phyloP scores from a whole-genome alignment of 2,113 vertebrate species.

The Dicrurus megarhynchus region DNA sequence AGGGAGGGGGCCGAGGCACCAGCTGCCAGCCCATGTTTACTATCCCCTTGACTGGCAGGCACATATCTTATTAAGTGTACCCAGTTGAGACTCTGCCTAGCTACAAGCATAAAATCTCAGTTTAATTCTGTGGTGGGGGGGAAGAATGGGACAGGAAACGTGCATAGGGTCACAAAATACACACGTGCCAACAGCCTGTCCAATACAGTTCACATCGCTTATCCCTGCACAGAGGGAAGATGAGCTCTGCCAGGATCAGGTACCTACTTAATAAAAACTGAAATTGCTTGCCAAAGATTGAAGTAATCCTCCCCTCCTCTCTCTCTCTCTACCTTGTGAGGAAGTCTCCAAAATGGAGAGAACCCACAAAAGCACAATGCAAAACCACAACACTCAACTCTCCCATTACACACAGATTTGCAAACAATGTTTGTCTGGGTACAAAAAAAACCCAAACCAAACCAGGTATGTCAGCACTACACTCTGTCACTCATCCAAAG shows the following conservation, averaged over 20 bases:
- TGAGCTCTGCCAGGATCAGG: background rate
- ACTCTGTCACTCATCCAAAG: background rate
- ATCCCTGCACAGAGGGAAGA: background rate
- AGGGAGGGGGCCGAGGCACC: background rate
- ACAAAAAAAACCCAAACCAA: background rate
- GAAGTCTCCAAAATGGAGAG: background rate
- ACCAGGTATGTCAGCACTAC: background rate
- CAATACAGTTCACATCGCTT: background rate
- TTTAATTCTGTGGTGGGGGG: background rate
- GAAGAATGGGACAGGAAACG: accelerated
- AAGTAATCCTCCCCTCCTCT: background rate
- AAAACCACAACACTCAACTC: slow-evolving; percentile 4
- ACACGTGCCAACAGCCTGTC: background rate
- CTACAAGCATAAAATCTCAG: background rate
- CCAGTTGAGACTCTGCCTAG: background rate
- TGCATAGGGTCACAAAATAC: accelerated
- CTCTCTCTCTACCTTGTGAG: background rate
- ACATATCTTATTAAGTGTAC: background rate
- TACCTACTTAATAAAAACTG: background rate
- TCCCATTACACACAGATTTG: background rate
- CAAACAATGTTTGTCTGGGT: background rate
- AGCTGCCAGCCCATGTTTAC: background rate
- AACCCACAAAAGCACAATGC: background rate
- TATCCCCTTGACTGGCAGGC: background rate
- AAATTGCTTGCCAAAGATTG: background rate